Percentiles rank a stretch among this genome's conserved stretches.
phyloP scores from a whole-genome alignment of 2,797 vertebrate genomes.

The Cyprinodon diabolis region DNA sequence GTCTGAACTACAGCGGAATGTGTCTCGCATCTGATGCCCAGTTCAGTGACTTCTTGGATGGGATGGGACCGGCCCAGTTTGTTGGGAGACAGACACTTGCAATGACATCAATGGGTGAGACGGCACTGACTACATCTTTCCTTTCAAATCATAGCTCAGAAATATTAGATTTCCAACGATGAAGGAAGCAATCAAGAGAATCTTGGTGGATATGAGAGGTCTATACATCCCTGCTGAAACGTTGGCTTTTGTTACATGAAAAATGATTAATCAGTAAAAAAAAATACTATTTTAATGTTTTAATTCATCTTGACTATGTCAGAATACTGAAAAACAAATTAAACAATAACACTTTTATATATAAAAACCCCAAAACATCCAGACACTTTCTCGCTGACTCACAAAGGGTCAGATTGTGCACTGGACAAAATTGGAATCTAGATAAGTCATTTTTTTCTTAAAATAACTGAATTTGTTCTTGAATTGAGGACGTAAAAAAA shows the following conservation, averaged over 20 bases:
- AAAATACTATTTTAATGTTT: too few species aligned
- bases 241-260: not conserved
- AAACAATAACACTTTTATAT: too few species aligned
- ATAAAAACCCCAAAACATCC: too few species aligned
- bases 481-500: too few species aligned
- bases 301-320: too few species aligned
- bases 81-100: constrained; percentile 98
- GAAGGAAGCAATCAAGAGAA: not conserved
- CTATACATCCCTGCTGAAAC: not conserved
- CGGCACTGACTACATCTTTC: not conserved
- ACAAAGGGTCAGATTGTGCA: too few species aligned
- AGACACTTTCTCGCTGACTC: too few species aligned
- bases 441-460: too few species aligned
- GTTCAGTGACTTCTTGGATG: constrained; percentile 98
- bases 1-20: constrained; percentile 96
- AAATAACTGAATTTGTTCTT: too few species aligned
- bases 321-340: too few species aligned
- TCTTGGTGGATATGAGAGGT: too few species aligned
- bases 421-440: too few species aligned
- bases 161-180: not conserved
- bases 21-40: constrained; percentile 96
- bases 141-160: not conserved
- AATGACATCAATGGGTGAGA: constrained; percentile 94
- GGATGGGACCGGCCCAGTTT: constrained; percentile 95
- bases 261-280: not conserved